These are phyloP conservation scores for Callospermophilus lateralis DNA, from an alignment of 2,113 vertebrate species.

Conservation along the genomic window DNA sequence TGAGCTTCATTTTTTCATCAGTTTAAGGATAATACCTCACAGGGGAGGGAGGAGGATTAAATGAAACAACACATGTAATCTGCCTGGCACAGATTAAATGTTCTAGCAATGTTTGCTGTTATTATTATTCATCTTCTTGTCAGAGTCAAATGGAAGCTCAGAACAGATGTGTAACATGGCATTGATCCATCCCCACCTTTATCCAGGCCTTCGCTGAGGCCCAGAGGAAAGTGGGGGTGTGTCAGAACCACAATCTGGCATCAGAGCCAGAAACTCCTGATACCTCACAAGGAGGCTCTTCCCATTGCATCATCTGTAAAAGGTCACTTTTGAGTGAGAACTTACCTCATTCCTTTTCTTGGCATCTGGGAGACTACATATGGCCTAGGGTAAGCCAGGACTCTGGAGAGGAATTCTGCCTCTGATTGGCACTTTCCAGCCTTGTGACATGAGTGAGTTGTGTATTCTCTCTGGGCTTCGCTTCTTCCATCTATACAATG, in stretches of 20 bases:
- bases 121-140: constrained; percentile 36
- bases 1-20: not conserved
- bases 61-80: not conserved
- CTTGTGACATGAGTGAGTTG: not conserved
- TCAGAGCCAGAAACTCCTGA: constrained; percentile 22
- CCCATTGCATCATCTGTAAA: not conserved
- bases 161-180: constrained; percentile 27
- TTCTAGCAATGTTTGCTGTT: constrained; percentile 14
- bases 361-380: not conserved
- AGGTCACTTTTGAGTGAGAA: not conserved
- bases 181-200: not conserved
- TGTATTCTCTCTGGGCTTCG: not conserved
- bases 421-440: not conserved
- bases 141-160: constrained; percentile 16
- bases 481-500: not conserved
- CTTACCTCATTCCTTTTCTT: not conserved
- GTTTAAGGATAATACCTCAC: not conserved
- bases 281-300: not conserved
- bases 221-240: not conserved
- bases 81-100: constrained; percentile 1
- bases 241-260: not conserved
- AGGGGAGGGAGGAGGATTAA: not conserved
- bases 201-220: not conserved
- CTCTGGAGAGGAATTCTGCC: not conserved
- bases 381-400: not conserved